Base-by-base conservation (phyloP, 2,797 vertebrate genomes). In the Lycodopsis pacificus region DNA sequence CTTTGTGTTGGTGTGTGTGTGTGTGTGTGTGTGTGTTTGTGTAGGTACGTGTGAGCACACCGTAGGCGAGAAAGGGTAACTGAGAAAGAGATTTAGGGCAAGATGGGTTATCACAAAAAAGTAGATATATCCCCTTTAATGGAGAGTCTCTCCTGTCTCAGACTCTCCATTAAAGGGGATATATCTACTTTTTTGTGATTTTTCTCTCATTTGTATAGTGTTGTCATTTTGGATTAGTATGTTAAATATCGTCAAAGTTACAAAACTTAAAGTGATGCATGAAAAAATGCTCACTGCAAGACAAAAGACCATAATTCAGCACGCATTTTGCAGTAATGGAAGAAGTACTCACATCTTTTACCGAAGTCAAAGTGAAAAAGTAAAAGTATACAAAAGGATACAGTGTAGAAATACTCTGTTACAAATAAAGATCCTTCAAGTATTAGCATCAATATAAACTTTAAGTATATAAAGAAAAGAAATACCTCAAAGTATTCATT, bases 81-180 rank as follows among this genome's bases (percentile, higher is more conserved):
- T 46, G 9, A 22, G 12, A 27, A 22, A 30, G 19, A 65, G 25
- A 75, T 63, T 42, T 53, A 25, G 11, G 11, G 19, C 17, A 17
- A 56, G 46, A 27, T 49, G 20, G 53, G 57, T 69, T 27, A 79
- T n/a, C n/a, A n/a, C n/a, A n/a, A n/a, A n/a, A n/a, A n/a, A n/a
- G n/a, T n/a, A n/a, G n/a, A n/a, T n/a, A n/a, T n/a, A n/a, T n/a
- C n/a, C n/a, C n/a, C n/a, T n/a, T n/a, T n/a, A n/a, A n/a, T n/a
- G n/a, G n/a, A n/a, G n/a, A n/a, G n/a, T n/a, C n/a, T n/a, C n/a
- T n/a, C n/a, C n/a, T n/a, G n/a, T n/a, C n/a, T n/a, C n/a, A n/a
- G n/a, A 53, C 9, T 19, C 3, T 63, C 27, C 14, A 34, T 54
- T 56, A 34, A 38, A 62, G 14, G 68, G 54, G 10, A 51, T 44